Evolutionary conservation across 1,140 invertebrate genomes (phyloP), one percentile per base, ranked within the genome.

Genomic region (Paramacrobiotus metropolitanus): DNA sequence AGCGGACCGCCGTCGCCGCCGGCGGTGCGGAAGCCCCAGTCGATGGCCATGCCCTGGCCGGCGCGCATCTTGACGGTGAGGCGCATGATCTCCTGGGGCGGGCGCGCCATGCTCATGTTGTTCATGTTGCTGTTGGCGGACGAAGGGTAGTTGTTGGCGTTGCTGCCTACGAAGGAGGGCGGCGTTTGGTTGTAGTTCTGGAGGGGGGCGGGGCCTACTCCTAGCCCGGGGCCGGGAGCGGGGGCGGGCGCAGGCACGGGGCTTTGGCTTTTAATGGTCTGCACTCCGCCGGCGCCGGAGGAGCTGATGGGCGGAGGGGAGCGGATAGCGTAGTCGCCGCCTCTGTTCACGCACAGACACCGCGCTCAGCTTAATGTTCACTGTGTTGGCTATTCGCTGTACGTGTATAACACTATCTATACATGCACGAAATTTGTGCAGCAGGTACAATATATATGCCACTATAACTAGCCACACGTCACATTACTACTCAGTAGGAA

Each of bases 11-110:
- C 48, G 24, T 55, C 48, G 4, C 48, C 48, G 15, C 48, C 48
- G 48, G 48, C 48, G 4, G 48, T 55, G 24, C 48, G 48, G 24
- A 55, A 55, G 15, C 48, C 48, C 48, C 48, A 55, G 48, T 55
- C 48, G 28, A 55, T 28, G 24, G 48, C 48, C 48, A 55, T 55
- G 24, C 28, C 48, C 24, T 55, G 48, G 9, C 48, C 48, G 48
- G 48, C 48, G 15, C 48, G 48, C 48, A 55, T 55, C 48, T 55
- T 55, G 15, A 55, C 48, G 15, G 48, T 55, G 15, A 55, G 24
- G 15, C 48, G 48, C 48, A 55, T 55, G 24, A 55, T 55, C 48
- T 55, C 48, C 48, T 55, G 48, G 4, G 48, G 48, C 28, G 4
- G 15, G 9, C 48, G 15, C 15, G 24, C 24, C 15, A 15, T 28